Conservation (phyloP, 1,140 invertebrate genomes). For the Drosophila lowei region DNA sequence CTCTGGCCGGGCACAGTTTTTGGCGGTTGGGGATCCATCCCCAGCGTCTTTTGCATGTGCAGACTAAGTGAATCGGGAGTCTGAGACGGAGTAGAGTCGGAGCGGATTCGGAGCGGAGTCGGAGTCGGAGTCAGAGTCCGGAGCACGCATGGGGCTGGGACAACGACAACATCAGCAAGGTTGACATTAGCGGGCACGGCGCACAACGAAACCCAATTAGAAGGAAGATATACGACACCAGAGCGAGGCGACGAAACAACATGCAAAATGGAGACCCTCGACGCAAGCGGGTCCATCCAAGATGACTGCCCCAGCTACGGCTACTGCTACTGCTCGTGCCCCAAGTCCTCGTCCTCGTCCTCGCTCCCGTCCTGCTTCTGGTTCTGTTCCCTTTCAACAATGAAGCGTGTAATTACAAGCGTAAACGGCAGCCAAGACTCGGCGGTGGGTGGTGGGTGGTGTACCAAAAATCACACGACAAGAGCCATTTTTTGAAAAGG, state of each 20-base stretch:
- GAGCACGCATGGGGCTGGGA: conserved; percentile 47
- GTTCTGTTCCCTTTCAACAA: conserved; percentile 57
- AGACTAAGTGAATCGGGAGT: conserved; percentile 76
- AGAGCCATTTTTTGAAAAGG: conserved; percentile 76
- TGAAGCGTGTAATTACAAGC: conserved; percentile 83
- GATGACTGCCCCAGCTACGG: conserved; percentile 1
- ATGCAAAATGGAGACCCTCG: conserved; percentile 69
- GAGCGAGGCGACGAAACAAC: conserved; percentile 79
- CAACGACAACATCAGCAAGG: conserved; percentile 44
- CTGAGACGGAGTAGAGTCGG: neutral
- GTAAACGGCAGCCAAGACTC: conserved; percentile 64
- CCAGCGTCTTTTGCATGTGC: conserved; percentile 69
- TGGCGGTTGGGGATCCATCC: conserved; percentile 15
- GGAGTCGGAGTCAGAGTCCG: conserved; percentile 1
- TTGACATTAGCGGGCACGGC: conserved; percentile 76
- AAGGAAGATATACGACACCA: conserved; percentile 77
- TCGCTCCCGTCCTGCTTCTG: neutral
- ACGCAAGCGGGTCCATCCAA: conserved; percentile 33
- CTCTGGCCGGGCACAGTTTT: conserved; percentile 36
- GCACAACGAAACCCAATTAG: conserved; percentile 81
- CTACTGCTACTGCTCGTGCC: conserved; percentile 1
- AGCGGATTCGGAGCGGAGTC: neutral
- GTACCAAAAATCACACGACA: conserved; percentile 71
- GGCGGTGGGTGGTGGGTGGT: conserved; percentile 49
- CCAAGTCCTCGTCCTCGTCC: neutral